Evolutionary conservation across 2,113 vertebrate genomes (phyloP).

Genomic region (Excalfactoria chinensis): DNA sequence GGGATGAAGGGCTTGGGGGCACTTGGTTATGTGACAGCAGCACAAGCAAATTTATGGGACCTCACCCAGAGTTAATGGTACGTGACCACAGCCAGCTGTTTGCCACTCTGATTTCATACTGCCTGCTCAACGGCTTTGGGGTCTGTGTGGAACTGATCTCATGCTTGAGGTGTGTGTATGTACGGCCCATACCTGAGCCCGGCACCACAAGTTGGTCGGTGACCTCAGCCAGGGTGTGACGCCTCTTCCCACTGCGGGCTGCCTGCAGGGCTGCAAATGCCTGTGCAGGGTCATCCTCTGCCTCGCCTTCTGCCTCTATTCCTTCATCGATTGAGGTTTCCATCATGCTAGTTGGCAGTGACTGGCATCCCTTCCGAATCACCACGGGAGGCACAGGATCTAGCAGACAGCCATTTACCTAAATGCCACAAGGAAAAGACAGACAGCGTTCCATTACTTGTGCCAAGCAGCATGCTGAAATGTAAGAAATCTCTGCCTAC

Average conservation of each 20-base stretch:
- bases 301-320: slow-evolving; percentile 90
- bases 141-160: not conserved
- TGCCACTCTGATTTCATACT: not conserved
- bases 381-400: slow-evolving; percentile 89
- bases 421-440: not conserved
- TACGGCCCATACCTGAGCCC: slow-evolving; percentile 79
- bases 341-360: slow-evolving; percentile 95
- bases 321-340: slow-evolving; percentile 97
- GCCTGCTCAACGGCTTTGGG: not conserved
- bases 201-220: slow-evolving; percentile 87
- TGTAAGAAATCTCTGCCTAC: not conserved
- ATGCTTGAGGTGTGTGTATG: not conserved
- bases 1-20: not conserved
- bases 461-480: not conserved
- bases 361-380: slow-evolving; percentile 90
- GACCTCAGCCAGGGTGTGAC: slow-evolving; percentile 96
- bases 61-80: not conserved
- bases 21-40: not conserved
- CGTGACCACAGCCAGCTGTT: not conserved
- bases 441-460: not conserved
- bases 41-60: not conserved
- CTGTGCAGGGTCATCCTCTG: slow-evolving; percentile 88
- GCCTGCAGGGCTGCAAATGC: slow-evolving; percentile 89
- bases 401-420: slow-evolving; percentile 95
- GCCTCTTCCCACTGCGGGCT: slow-evolving; percentile 87